phyloP scores from a whole-genome alignment of 1,140 invertebrate genomes.

The Antheraea mylitta region DNA sequence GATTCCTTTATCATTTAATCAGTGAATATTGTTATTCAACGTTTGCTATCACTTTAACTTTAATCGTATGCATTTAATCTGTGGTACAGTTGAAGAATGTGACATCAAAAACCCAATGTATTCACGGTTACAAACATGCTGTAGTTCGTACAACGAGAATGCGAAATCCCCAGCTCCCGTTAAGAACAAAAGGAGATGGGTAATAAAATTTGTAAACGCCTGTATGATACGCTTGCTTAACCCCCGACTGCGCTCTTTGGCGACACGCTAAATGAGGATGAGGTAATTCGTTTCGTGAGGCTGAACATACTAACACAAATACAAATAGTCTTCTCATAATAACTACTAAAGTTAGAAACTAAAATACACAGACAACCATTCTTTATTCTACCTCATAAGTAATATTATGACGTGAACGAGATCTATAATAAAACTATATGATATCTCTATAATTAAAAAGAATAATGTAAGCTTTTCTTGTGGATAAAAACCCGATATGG shows the following conservation, averaged over 20 bases:
- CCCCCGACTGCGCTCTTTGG: conserved; percentile 38
- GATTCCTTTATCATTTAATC: neutral
- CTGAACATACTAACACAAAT: conserved; percentile 11
- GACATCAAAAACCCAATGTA: neutral
- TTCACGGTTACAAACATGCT: conserved; percentile 14
- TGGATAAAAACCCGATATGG: neutral
- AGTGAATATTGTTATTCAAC: neutral
- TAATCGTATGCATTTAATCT: neutral
- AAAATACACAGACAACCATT: too few species aligned
- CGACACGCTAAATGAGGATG: conserved; percentile 40
- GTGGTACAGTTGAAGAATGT: neutral
- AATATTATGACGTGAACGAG: too few species aligned
- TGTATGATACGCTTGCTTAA: conserved; percentile 64
- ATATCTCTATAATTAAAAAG: neutral
- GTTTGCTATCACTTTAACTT: neutral
- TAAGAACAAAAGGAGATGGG: conserved; percentile 51
- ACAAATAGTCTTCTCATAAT: neutral
- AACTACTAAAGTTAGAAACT: neutral
- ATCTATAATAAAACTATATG: too few species aligned
- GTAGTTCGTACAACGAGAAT: conserved; percentile 15
- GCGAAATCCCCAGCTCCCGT: conserved; percentile 22
- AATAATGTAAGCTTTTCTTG: neutral
- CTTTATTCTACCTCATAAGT: too few species aligned
- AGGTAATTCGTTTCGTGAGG: conserved; percentile 33
- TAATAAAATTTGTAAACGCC: conserved; percentile 66